A percentile compares a stretch with the other conserved stretches of the same genome.
These are phyloP conservation scores for Pomacea maculata DNA, from an alignment of 1,140 invertebrate genomes.

Conservation along the genomic window DNA sequence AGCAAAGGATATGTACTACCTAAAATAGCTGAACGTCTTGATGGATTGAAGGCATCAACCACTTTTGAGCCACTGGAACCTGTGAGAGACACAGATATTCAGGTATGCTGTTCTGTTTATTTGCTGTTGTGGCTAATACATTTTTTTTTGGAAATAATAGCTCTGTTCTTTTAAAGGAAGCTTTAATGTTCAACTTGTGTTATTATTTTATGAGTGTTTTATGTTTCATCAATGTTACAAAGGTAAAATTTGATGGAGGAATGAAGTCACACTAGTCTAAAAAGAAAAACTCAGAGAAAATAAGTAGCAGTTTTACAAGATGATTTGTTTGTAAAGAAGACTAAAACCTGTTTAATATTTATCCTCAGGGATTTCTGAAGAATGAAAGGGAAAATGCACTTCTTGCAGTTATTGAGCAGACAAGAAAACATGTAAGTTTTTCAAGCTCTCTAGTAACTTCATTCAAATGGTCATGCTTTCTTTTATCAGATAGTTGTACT, in stretches of 20 bases:
- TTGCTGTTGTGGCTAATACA: background rate
- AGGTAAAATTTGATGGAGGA: background rate
- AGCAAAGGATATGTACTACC: constrained; percentile 91
- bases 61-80: constrained; percentile 91
- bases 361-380: constrained; percentile 82
- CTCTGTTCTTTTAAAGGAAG: no score
- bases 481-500: no score
- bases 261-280: background rate
- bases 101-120: constrained; percentile 41
- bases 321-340: background rate
- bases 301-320: background rate
- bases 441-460: background rate
- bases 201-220: background rate
- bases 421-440: constrained; percentile 78
- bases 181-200: background rate
- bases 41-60: constrained; percentile 78
- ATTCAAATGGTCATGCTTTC: no score
- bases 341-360: constrained; percentile 18
- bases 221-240: background rate
- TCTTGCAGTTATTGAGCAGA: constrained; percentile 88
- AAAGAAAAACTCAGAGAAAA: background rate
- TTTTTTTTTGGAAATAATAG: background rate
- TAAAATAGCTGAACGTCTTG: constrained; percentile 90
- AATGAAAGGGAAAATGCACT: constrained; percentile 96
- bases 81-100: constrained; percentile 84